A percentile compares a stretch with the other conserved stretches of the same genome.
Evolutionary conservation across 2,113 vertebrate genomes (phyloP).

Genomic region (Scopus umbretta): DNA sequence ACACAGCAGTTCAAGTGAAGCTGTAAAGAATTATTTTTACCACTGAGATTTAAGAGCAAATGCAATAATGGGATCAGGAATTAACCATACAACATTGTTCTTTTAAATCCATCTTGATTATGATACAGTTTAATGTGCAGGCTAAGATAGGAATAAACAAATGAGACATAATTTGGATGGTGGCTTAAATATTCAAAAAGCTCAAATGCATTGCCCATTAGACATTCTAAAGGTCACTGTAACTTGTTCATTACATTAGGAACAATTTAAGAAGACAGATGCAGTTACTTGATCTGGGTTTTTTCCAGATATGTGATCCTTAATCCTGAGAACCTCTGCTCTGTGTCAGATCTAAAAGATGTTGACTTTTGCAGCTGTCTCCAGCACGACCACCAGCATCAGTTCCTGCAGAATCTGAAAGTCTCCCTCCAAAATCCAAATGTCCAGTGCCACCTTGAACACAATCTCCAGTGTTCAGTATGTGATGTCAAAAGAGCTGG

Average conservation of each 20-base stretch:
- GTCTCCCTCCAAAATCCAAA: neutral
- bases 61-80: neutral
- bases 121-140: neutral
- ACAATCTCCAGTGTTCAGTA: neutral
- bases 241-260: conserved; percentile 38
- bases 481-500: neutral
- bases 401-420: neutral
- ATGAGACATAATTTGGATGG: neutral
- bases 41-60: neutral
- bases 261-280: conserved; percentile 35
- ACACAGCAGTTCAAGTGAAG: neutral
- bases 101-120: neutral
- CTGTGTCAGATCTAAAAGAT: neutral
- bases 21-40: neutral
- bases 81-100: neutral
- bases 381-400: neutral
- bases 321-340: neutral
- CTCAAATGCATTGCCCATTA: neutral
- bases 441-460: neutral
- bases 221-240: conserved; percentile 10
- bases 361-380: neutral
- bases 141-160: neutral
- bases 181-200: conserved; percentile 11
- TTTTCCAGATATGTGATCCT: neutral
- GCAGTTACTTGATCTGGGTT: neutral